phyloP scores from a whole-genome alignment of 2,888 invertebrate species.

The Lycaena phlaeas region DNA sequence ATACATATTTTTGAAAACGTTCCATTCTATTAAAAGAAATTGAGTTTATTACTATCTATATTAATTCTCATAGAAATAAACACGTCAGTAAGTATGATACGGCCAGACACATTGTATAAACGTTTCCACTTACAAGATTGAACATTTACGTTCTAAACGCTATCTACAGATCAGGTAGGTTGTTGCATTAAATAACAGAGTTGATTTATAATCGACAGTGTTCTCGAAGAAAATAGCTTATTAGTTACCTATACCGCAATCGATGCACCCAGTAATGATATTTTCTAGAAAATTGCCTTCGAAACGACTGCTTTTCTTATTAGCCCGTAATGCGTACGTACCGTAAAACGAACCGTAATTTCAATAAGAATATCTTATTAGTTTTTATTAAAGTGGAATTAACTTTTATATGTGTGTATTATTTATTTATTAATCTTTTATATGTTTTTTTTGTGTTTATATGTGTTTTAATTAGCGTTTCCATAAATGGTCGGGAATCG shows the following conservation, averaged over 20 bases:
- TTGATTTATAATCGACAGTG: slow-evolving; percentile 22
- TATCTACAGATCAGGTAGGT: slow-evolving; percentile 17
- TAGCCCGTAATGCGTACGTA: slow-evolving; percentile 1
- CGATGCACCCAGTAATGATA: slow-evolving; percentile 18
- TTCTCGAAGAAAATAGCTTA: slow-evolving; percentile 17
- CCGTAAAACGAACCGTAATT: neutral
- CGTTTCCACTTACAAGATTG: slow-evolving; percentile 21
- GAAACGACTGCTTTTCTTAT: slow-evolving; percentile 19
- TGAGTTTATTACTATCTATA: no score
- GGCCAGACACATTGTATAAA: slow-evolving; percentile 14
- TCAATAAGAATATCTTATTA: slow-evolving; percentile 4
- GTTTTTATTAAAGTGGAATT: neutral
- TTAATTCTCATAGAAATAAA: no score
- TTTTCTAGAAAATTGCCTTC: slow-evolving; percentile 20
- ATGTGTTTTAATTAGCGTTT: no score
- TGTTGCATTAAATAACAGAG: slow-evolving; percentile 21
- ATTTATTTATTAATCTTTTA: no score
- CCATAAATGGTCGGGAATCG: no score
- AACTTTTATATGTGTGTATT: neutral
- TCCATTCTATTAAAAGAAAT: no score
- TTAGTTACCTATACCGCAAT: slow-evolving; percentile 17
- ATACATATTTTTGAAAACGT: no score
- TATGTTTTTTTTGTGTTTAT: no score
- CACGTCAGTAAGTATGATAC: no score
- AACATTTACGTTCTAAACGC: slow-evolving; percentile 14